Conservation (phyloP, 2,113 vertebrate genomes). For the Chitala chitala region DNA sequence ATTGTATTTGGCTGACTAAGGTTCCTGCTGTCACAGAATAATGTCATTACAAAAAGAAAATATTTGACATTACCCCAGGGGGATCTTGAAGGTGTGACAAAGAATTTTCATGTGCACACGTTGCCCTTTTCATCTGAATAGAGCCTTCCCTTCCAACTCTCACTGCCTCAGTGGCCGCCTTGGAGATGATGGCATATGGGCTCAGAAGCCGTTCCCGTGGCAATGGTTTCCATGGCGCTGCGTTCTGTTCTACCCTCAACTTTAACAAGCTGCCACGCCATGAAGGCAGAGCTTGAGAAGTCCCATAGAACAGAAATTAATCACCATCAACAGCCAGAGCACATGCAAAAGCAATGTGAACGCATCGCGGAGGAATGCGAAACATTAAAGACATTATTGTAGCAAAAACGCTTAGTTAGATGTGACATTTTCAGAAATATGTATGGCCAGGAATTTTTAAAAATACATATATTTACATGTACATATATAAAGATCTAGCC, state of each 20-base stretch:
- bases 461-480: neutral
- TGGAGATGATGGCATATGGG: neutral
- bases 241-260: neutral
- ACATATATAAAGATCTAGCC: neutral
- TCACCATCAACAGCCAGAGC: neutral
- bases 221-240: conserved; percentile 2
- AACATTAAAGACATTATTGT: neutral
- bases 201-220: neutral
- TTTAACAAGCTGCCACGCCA: conserved; percentile 12
- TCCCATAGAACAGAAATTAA: neutral
- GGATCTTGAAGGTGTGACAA: conserved; percentile 1
- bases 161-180: neutral
- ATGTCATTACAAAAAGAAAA: conserved; percentile 19
- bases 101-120: neutral
- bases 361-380: neutral
- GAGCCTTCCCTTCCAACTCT: conserved; percentile 7
- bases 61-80: conserved; percentile 15
- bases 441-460: no score
- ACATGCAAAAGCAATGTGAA: neutral
- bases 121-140: neutral
- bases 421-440: no score
- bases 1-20: conserved; percentile 20
- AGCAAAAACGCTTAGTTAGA: neutral
- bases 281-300: neutral
- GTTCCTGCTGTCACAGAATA: neutral